Percentiles rank a stretch among this genome's conserved stretches.
Evolutionary conservation across 2,888 invertebrate species (phyloP).

Genomic region (Ectemnius continuus): DNA sequence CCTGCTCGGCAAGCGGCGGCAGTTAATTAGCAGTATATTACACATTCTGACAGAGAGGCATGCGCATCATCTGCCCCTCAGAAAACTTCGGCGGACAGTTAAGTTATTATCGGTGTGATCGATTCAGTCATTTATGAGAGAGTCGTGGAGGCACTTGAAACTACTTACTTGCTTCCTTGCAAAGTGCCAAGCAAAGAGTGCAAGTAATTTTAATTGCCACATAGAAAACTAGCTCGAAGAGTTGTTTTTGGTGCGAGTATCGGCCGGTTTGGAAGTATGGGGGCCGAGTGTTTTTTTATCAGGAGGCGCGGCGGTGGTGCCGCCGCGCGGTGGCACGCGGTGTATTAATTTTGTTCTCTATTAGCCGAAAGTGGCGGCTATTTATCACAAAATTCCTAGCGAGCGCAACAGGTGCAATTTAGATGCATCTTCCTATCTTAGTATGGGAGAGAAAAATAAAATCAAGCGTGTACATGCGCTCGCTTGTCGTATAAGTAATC

Average conservation of each 20-base stretch:
- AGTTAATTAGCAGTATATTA: constrained; percentile 59
- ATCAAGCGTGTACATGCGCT: no score
- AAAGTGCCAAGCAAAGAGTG: background rate
- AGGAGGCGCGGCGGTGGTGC: background rate
- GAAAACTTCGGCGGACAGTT: no score
- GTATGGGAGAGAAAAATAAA: constrained; percentile 33
- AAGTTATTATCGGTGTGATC: background rate
- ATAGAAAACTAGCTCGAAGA: background rate
- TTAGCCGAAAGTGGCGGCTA: constrained; percentile 42
- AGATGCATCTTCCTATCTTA: constrained; percentile 51
- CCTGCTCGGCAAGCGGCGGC: constrained; percentile 13
- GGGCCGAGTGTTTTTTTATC: background rate
- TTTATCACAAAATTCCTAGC: constrained; percentile 60
- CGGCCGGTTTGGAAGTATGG: background rate
- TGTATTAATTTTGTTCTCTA: constrained; percentile 35
- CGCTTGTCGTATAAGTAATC: no score
- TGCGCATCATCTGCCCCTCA: no score
- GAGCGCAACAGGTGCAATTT: constrained; percentile 61
- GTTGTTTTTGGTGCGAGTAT: background rate
- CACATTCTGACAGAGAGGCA: background rate
- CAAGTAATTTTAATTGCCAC: background rate
- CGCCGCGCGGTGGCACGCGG: background rate
- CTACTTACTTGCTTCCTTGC: background rate
- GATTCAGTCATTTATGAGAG: no score
- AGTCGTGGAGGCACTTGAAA: no score